Evolutionary conservation across 2,797 vertebrate genomes (phyloP).

Genomic region (Spinibarbus caldwelli): DNA sequence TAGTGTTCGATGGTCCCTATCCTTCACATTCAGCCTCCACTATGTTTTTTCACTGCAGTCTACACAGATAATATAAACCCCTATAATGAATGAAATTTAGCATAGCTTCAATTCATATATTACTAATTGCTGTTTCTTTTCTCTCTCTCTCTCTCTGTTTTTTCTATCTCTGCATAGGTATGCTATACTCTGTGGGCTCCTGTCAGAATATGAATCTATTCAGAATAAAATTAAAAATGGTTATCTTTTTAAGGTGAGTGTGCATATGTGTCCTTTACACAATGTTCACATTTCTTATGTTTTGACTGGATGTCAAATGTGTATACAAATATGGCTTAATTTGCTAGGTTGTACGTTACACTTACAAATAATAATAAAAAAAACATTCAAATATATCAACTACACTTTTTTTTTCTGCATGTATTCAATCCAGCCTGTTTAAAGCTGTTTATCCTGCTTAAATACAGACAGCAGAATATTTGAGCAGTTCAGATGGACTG

Average conservation of each 20-base stretch:
- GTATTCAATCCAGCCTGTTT: neutral
- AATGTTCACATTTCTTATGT: neutral
- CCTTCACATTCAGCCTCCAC: no score
- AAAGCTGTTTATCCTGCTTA: no score
- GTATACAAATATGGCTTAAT: neutral
- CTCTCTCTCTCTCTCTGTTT: neutral
- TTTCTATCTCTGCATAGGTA: conserved; percentile 81
- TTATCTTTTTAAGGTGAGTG: conserved; percentile 92
- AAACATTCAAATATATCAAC: no score
- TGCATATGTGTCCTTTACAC: neutral
- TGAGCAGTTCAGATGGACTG: neutral
- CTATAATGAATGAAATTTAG: neutral
- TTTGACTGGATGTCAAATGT: neutral
- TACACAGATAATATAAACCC: neutral
- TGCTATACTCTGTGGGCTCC: conserved; percentile 92
- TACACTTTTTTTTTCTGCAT: neutral
- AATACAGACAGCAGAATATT: neutral
- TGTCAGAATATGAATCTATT: conserved; percentile 91
- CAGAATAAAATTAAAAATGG: conserved; percentile 98
- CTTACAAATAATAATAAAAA: no score
- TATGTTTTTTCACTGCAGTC: no score
- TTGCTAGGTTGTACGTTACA: no score
- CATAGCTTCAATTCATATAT: neutral
- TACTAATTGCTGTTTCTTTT: neutral
- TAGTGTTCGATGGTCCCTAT: no score